Evolutionary conservation across 2,113 vertebrate genomes (phyloP), one percentile per base, ranked within the genome.

Genomic region (Neotoma lepida): DNA sequence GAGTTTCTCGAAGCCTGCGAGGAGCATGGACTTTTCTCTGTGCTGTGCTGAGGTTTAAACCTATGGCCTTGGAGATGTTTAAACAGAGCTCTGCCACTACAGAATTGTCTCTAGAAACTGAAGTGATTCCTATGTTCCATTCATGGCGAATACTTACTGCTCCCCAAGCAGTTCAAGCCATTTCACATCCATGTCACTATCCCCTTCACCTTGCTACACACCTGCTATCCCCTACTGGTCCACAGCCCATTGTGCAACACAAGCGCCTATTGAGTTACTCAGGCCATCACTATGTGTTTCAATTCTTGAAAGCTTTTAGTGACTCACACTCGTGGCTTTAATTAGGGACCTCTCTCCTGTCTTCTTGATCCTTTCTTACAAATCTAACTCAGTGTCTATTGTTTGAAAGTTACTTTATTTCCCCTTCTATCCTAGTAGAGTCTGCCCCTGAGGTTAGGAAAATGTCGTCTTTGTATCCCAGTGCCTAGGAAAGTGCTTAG

Each of bases 361-460:
- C 70, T 39, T 93, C 51, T 77, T 63, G 80, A 77, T 82, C 9
- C 30, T 39, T 89, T 85, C 78, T 87, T 78, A 66, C 24, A 93
- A 86, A 88, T 87, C n/a, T 77, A 89, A 80, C 28, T 70, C 33
- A 24, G 6, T 12, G 0, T 24, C 33, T 89, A 63, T 39, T 77
- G 9, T 85, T 93, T 66, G 54, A 77, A 95, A 88, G 70, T 66
- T 44, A 18, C 51, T 86, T 84, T 39, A 8, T 56, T 90, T 90
- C 39, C 39, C 39, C 61, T 77, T 91, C 12, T 49, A 15, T 26
- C 26, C 24, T 86, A 17, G 49, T 51, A 81, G 3, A 22, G 6
- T 78, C 51, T 46, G 70, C 4, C 2, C 2, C 41, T 49, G 24
- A 44, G 18, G 39, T 84, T 70, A 93, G 39, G 39, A 49, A 91